Conservation (phyloP, 2,888 invertebrate species). For the Drosophila prolongata region DNA sequence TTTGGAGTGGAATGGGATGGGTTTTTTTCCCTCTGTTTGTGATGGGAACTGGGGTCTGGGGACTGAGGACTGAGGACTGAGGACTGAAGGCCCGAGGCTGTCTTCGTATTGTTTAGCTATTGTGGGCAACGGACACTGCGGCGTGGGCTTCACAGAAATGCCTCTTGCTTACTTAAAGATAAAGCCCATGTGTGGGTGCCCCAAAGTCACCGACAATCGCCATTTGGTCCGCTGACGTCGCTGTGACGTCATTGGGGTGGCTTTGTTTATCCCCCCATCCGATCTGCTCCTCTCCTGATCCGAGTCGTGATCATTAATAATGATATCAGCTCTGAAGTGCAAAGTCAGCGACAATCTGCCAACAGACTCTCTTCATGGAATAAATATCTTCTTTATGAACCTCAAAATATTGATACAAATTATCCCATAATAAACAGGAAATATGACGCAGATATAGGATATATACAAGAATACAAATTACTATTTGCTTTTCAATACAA, state of each 20-base stretch:
- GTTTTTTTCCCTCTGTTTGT: neutral
- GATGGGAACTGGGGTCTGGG: neutral
- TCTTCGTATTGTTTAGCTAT: slow-evolving; percentile 28
- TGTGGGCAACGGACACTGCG: slow-evolving; percentile 38
- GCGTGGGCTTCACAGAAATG: slow-evolving; percentile 56
- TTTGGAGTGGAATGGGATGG: slow-evolving; percentile 29
- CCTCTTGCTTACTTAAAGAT: slow-evolving; percentile 61
- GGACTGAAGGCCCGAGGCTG: neutral
- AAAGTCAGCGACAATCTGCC: slow-evolving; percentile 1
- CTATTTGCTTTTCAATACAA: neutral
- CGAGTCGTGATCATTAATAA: slow-evolving; percentile 63
- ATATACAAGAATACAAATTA: slow-evolving; percentile 5
- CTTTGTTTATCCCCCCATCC: slow-evolving; percentile 41
- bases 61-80: neutral
- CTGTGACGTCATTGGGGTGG: slow-evolving; percentile 32
- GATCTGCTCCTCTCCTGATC: neutral
- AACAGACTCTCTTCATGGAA: neutral
- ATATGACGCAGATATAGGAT: slow-evolving; percentile 13
- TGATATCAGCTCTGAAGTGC: slow-evolving; percentile 44
- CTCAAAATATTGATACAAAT: slow-evolving; percentile 23
- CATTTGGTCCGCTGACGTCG: slow-evolving; percentile 56
- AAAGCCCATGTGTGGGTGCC: slow-evolving; percentile 28
- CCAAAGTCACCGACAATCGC: slow-evolving; percentile 34
- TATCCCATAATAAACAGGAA: slow-evolving; percentile 17
- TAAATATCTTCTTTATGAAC: slow-evolving; percentile 19